Percentiles rank a stretch among this genome's conserved stretches.
phyloP scores from a whole-genome alignment of 2,888 invertebrate species.

The Drosophila robusta region DNA sequence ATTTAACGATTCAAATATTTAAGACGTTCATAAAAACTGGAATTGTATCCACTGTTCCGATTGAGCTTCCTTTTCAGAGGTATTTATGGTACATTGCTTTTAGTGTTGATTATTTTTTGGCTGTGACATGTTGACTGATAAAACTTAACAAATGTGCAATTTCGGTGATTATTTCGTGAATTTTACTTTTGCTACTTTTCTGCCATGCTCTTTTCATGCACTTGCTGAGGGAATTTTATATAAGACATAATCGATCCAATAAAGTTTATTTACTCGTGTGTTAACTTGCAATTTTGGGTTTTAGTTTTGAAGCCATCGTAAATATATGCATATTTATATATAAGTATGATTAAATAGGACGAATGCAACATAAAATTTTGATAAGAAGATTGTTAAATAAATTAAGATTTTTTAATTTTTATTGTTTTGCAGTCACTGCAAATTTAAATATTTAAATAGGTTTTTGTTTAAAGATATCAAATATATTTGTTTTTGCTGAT shows the following conservation, averaged over 20 bases:
- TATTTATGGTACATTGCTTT: conserved; percentile 27
- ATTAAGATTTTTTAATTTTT: too few relatives aligned
- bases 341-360: too few relatives aligned
- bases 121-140: conserved; percentile 29
- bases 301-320: not conserved
- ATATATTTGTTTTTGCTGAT: not conserved
- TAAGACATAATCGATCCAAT: not conserved
- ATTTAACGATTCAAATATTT: not conserved
- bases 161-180: conserved; percentile 18
- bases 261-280: conserved; percentile 1
- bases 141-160: conserved; percentile 47
- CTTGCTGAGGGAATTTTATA: not conserved
- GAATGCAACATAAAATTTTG: too few relatives aligned
- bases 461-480: not conserved
- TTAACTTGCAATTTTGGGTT: not conserved
- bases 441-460: too few relatives aligned
- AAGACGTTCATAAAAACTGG: not conserved
- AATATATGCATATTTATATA: not conserved
- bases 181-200: not conserved
- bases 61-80: not conserved
- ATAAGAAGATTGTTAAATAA: too few relatives aligned
- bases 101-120: conserved; percentile 33
- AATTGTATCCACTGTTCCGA: conserved; percentile 11
- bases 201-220: conserved; percentile 3
- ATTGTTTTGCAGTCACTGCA: too few relatives aligned